A percentile compares a stretch with the other conserved stretches of the same genome.
These are phyloP conservation scores for Chaetoderma sp. DNA, from an alignment of 2,888 invertebrate species.

Conservation along the genomic window DNA sequence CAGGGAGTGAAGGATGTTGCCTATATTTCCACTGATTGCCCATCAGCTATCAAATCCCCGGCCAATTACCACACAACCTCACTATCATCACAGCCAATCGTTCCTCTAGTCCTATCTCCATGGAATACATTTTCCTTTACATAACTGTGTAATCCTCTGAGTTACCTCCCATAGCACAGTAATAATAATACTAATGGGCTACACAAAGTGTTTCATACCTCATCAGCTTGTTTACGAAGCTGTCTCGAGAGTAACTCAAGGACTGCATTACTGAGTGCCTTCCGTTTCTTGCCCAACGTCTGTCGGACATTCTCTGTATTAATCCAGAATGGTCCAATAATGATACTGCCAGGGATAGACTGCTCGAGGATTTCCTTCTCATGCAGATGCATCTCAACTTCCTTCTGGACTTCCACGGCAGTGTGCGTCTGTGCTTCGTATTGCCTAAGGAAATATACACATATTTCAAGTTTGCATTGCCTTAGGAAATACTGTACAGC, in stretches of 20 bases:
- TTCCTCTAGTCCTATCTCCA: too few species aligned
- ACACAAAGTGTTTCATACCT: too few species aligned
- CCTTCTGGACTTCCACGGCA: slow-evolving; percentile 79
- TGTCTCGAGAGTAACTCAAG: slow-evolving; percentile 80
- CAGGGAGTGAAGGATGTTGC: too few species aligned
- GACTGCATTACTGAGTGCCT: slow-evolving; percentile 78
- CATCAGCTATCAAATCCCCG: too few species aligned
- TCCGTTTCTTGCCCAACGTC: slow-evolving; percentile 79
- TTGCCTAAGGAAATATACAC: slow-evolving; percentile 63
- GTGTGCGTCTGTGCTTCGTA: slow-evolving; percentile 76
- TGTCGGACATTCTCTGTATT: slow-evolving; percentile 79
- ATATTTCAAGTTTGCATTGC: too few species aligned
- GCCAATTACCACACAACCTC: too few species aligned
- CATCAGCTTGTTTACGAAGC: slow-evolving; percentile 77
- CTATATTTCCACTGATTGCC: too few species aligned
- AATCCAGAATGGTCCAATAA: slow-evolving; percentile 83
- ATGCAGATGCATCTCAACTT: slow-evolving; percentile 77
- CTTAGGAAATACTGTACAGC: neutral
- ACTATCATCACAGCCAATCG: too few species aligned
- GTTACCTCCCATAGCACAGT: too few species aligned
- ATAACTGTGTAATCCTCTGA: too few species aligned
- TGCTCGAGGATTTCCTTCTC: slow-evolving; percentile 77
- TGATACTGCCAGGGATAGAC: slow-evolving; percentile 79
- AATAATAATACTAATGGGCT: too few species aligned
- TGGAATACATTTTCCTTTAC: too few species aligned